These are phyloP conservation scores for Coreius guichenoti DNA, from an alignment of 2,797 vertebrate genomes.

Conservation along the genomic window DNA sequence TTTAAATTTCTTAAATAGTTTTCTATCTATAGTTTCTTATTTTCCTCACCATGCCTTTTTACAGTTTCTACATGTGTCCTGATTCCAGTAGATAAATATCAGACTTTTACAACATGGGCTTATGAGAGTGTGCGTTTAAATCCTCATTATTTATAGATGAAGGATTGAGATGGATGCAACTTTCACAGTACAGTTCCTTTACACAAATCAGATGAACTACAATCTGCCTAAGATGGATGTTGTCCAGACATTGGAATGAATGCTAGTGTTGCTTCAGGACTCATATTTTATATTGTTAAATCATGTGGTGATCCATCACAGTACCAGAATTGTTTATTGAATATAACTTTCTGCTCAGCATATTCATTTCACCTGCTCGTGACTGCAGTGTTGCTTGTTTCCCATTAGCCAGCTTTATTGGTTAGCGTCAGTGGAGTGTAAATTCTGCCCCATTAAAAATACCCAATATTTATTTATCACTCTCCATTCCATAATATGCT, in stretches of 20 bases:
- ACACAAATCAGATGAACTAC: constrained; percentile 37
- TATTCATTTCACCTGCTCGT: constrained; percentile 66
- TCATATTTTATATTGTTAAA: background rate
- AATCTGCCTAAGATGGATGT: constrained; percentile 30
- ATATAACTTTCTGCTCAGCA: constrained; percentile 63
- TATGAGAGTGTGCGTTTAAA: constrained; percentile 69
- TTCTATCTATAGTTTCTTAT: background rate
- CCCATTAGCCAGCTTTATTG: constrained; percentile 66
- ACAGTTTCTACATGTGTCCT: constrained; percentile 5
- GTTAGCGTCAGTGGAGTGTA: constrained; percentile 71
- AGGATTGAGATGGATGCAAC: constrained; percentile 62
- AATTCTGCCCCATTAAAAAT: constrained; percentile 79
- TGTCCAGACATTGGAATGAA: constrained; percentile 30
- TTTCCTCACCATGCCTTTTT: background rate
- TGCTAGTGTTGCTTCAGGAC: background rate
- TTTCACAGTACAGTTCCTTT: constrained; percentile 26
- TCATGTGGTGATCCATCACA: constrained; percentile 5
- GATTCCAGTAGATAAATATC: background rate
- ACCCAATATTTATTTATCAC: constrained; percentile 64
- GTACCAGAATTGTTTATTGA: constrained; percentile 68
- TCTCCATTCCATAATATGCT: constrained; percentile 48
- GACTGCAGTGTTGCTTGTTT: constrained; percentile 62
- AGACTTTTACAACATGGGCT: constrained; percentile 60
- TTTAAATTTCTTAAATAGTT: background rate
- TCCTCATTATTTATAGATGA: constrained; percentile 77